Evolutionary conservation across 2,113 vertebrate species (phyloP), one percentile per base, ranked within the genome.

Genomic region (Entosphenus tridentatus): DNA sequence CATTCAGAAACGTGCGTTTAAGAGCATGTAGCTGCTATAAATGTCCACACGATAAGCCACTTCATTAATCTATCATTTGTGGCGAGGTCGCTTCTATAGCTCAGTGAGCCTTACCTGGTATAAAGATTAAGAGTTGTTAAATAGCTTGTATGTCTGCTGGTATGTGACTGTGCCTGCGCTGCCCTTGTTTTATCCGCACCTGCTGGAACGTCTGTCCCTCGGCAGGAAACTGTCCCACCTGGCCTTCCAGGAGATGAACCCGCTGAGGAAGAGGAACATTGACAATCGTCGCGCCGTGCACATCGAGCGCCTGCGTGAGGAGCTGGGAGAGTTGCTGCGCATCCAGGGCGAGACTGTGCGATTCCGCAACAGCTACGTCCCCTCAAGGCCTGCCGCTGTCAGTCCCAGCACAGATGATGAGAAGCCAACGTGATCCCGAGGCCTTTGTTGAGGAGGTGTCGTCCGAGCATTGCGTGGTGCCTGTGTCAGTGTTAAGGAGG

Each of bases 201-300:
- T 16, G 62, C 21, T 9, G n/a, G n/a, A 65, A 16, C 10, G 62
- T 65, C n/a, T 65, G n/a, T 65, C 68, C 71, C 70, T 74, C 72
- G 68, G 1, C 75, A 97, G 93, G 79, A 90, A 81, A 75, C 76
- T 96, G 76, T 84, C 74, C 73, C 78, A 56, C 77, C 87, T 95
- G 1, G 90, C 91, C 72, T 96, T 96, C 77, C 78, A 70, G 1
- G 84, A 88, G 72, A 83, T 96, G 82, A 97, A 96, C 76, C 93
- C 93, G 0, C 93, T 97, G 55, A 85, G 82, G 3, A 80, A 83
- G 76, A 86, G 82, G 62, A 77, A 85, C 68, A 80, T 96, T 72
- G 79, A 57, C 73, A 87, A 81, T 72, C 82, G 86, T 1, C 84
- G 87, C 5, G 59, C 62, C 0, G 56, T 71, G 17, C 87, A 97